A percentile compares a stretch with the other conserved stretches of the same genome.
Evolutionary conservation across 2,797 vertebrate species (phyloP).

Genomic region (Xenopus petersii): DNA sequence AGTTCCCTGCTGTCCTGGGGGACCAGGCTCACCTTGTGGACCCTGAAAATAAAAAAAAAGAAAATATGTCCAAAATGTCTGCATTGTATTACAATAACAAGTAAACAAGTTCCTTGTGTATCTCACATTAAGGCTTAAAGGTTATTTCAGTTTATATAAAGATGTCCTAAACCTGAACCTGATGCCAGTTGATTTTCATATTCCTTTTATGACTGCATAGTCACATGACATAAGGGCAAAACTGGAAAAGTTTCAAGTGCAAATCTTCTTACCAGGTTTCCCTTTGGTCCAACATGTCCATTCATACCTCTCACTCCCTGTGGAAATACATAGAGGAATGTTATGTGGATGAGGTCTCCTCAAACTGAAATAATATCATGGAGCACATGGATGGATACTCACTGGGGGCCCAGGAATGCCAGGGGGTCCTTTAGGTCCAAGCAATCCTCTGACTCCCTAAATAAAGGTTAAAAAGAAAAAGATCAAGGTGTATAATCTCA

Average conservation of each 20-base stretch:
- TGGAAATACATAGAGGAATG: constrained; percentile 22
- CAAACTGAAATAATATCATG: neutral
- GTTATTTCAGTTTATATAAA: too few species aligned
- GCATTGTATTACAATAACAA: too few species aligned
- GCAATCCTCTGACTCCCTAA: constrained; percentile 85
- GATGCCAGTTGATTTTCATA: too few species aligned
- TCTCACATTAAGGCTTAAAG: too few species aligned
- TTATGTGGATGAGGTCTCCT: neutral
- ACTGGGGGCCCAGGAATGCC: constrained; percentile 84
- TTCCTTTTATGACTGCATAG: too few species aligned
- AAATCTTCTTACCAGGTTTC: constrained; percentile 79
- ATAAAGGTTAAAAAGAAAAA: neutral
- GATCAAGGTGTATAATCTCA: neutral
- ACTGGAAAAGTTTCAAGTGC: too few species aligned
- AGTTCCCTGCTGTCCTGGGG: constrained; percentile 84
- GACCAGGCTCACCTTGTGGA: constrained; percentile 87
- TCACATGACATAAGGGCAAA: too few species aligned
- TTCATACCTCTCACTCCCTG: constrained; percentile 88
- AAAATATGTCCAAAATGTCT: neutral
- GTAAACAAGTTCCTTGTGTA: too few species aligned
- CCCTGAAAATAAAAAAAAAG: constrained; percentile 67
- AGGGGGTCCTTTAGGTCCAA: constrained; percentile 87
- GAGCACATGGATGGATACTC: constrained; percentile 55
- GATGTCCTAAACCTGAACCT: too few species aligned
- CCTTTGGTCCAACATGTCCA: constrained; percentile 83